Evolutionary conservation across 2,888 invertebrate species (phyloP).

Genomic region (Drosophila stalkeri): DNA sequence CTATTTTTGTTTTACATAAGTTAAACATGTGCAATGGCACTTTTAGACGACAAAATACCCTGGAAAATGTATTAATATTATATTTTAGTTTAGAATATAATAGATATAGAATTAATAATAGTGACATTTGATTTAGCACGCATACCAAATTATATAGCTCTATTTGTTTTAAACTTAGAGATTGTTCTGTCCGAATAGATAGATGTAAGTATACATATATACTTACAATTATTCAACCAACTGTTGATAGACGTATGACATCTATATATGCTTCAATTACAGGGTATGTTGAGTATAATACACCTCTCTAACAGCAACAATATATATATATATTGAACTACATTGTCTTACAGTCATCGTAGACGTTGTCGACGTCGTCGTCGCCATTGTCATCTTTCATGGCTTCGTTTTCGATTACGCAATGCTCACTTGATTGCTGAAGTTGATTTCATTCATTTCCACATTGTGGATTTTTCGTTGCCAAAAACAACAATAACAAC

Average conservation of each 20-base stretch:
- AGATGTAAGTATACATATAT: background rate
- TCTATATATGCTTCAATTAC: background rate
- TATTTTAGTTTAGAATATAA: background rate
- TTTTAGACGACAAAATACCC: conserved; percentile 2
- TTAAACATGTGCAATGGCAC: background rate
- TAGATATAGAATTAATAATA: too few relatives aligned
- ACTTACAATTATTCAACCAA: background rate
- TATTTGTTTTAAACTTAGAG: background rate
- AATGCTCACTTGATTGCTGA: conserved; percentile 54
- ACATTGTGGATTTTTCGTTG: conserved; percentile 39
- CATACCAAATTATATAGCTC: background rate
- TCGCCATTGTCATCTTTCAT: conserved; percentile 44
- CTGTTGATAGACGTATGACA: background rate
- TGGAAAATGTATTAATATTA: background rate
- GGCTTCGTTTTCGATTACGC: conserved; percentile 65
- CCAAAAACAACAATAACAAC: conserved; percentile 34
- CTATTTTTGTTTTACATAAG: conserved; percentile 2
- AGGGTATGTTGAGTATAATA: background rate
- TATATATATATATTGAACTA: conserved; percentile 7
- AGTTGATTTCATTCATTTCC: conserved; percentile 59
- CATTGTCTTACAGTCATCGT: conserved; percentile 22
- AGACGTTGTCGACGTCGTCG: conserved; percentile 8
- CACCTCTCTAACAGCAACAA: background rate
- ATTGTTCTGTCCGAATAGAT: background rate
- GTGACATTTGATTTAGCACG: background rate